These are phyloP conservation scores for Porites evermanni DNA, from an alignment of 92 coral and sea anemone genomes.

Conservation along the genomic window DNA sequence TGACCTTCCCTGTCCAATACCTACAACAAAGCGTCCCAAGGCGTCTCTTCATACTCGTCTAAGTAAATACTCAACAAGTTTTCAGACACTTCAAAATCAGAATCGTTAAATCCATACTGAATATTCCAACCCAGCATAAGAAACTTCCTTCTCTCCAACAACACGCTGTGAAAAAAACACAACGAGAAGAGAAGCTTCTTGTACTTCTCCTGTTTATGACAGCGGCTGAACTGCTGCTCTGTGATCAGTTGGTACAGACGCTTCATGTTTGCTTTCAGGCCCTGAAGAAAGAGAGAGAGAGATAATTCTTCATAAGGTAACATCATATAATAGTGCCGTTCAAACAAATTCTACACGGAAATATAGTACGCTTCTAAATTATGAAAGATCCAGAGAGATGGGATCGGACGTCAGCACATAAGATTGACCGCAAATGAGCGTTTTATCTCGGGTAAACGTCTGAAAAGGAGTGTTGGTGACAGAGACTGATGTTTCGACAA, in stretches of 20 bases:
- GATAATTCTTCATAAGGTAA: too few species aligned
- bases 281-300: conserved; percentile 47
- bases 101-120: conserved; percentile 95
- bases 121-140: conserved; percentile 99
- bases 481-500: too few species aligned
- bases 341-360: neutral
- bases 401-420: too few species aligned
- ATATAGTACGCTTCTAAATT: too few species aligned
- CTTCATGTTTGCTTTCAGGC: conserved; percentile 98
- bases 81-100: conserved; percentile 99
- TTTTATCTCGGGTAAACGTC: too few species aligned
- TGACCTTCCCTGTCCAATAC: conserved; percentile 98
- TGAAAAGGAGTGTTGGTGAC: too few species aligned
- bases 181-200: conserved; percentile 93
- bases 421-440: too few species aligned
- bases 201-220: conserved; percentile 99
- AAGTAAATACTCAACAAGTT: conserved; percentile 93
- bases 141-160: conserved; percentile 94
- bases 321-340: neutral
- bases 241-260: conserved; percentile 98
- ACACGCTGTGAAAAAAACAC: conserved; percentile 97
- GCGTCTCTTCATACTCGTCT: conserved; percentile 99
- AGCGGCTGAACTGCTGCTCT: conserved; percentile 93
- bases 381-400: too few species aligned
- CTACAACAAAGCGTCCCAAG: conserved; percentile 95